These are phyloP conservation scores for Acheta domesticus DNA, from an alignment of 2,888 invertebrate species.

Conservation along the genomic window DNA sequence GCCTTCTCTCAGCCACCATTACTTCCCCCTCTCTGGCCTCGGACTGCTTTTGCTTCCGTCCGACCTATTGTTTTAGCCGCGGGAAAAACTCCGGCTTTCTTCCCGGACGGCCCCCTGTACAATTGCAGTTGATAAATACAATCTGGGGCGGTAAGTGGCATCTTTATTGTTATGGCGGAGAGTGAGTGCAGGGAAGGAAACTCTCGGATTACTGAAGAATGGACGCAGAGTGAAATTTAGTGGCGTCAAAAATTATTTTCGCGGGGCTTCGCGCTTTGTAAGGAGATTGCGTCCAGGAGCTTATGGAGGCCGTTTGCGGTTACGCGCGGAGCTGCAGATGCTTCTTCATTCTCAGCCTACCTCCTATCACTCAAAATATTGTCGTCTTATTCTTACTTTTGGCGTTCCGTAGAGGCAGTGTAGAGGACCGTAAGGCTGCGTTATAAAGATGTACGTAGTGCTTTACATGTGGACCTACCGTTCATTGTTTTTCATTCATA, in stretches of 20 bases:
- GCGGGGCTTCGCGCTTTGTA: neutral
- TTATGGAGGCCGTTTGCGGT: no score
- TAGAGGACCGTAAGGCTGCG: no score
- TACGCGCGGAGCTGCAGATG: no score
- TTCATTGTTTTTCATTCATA: no score
- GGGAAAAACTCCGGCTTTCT: neutral
- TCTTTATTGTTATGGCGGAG: neutral
- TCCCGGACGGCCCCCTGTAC: neutral
- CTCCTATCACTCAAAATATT: no score
- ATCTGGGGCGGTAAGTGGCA: constrained; percentile 18
- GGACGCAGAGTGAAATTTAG: neutral
- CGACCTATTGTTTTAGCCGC: constrained; percentile 1
- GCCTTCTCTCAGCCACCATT: neutral
- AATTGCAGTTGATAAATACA: constrained; percentile 18
- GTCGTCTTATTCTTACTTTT: no score
- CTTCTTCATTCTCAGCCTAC: no score
- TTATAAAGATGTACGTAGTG: no score
- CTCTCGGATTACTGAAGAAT: constrained; percentile 18
- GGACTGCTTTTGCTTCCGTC: neutral
- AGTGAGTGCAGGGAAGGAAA: neutral
- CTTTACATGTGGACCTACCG: no score
- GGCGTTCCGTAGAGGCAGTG: no score
- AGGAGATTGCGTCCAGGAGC: neutral
- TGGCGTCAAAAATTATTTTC: constrained; percentile 10
- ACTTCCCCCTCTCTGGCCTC: neutral